A percentile compares a stretch with the other conserved stretches of the same genome.
Conservation (phyloP, 1,140 invertebrate species). For the Drosophila tani region DNA sequence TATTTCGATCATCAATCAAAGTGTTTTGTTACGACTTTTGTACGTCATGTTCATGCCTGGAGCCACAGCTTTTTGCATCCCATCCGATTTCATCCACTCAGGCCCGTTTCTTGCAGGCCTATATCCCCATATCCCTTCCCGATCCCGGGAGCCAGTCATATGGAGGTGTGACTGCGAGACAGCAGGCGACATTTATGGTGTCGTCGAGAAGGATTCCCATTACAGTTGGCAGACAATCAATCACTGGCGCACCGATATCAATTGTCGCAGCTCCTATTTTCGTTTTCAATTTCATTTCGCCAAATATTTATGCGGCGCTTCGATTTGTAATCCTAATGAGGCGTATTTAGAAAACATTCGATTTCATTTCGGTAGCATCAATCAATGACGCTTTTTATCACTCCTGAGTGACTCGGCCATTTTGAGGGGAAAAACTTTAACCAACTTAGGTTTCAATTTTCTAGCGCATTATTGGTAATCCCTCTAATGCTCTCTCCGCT, state of each 20-base stretch:
- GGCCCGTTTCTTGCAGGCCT: slow-evolving; percentile 13
- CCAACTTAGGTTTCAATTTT: slow-evolving; percentile 69
- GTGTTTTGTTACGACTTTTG: slow-evolving; percentile 80
- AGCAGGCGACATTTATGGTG: slow-evolving; percentile 78
- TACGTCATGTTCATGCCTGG: slow-evolving; percentile 70
- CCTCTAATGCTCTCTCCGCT: slow-evolving; percentile 17
- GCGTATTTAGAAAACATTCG: slow-evolving; percentile 77
- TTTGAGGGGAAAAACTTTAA: slow-evolving; percentile 55
- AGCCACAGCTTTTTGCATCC: slow-evolving; percentile 38
- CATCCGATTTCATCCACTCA: slow-evolving; percentile 6
- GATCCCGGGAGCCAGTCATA: slow-evolving; percentile 21
- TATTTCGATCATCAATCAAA: slow-evolving; percentile 81
- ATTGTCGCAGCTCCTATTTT: slow-evolving; percentile 60
- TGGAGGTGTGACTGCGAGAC: slow-evolving; percentile 73
- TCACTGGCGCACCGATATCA: slow-evolving; percentile 66
- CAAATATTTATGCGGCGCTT: slow-evolving; percentile 72
- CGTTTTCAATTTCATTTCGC: slow-evolving; percentile 67
- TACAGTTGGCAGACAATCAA: slow-evolving; percentile 69
- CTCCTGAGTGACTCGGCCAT: slow-evolving; percentile 20
- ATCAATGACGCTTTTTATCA: slow-evolving; percentile 56
- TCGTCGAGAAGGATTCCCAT: slow-evolving; percentile 65
- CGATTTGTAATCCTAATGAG: slow-evolving; percentile 72
- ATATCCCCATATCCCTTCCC: slow-evolving; percentile 3
- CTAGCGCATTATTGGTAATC: slow-evolving; percentile 37
- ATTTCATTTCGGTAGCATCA: slow-evolving; percentile 61